Percentiles rank a stretch among this genome's conserved stretches.
phyloP scores from a whole-genome alignment of 2,888 invertebrate species.

The Suillia variegata region DNA sequence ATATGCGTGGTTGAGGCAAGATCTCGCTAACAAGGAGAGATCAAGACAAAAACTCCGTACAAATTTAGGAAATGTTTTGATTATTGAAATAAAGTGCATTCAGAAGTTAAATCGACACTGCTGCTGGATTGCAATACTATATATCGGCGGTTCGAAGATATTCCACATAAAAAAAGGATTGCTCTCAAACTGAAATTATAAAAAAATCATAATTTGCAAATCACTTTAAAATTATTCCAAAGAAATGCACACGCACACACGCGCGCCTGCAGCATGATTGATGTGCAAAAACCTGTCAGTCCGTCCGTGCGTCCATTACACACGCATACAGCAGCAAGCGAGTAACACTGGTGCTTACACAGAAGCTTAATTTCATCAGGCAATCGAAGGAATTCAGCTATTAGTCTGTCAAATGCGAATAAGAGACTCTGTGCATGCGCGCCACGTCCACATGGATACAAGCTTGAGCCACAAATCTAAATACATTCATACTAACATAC shows the following conservation, averaged over 20 bases:
- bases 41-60: too few species aligned
- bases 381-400: conserved; percentile 34
- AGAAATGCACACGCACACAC: neutral
- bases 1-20: too few species aligned
- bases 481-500: too few species aligned
- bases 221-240: neutral
- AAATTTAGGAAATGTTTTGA: too few species aligned
- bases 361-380: conserved; percentile 55
- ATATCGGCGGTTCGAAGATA: too few species aligned
- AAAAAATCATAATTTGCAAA: neutral
- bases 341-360: conserved; percentile 53
- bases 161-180: too few species aligned
- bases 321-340: conserved; percentile 26
- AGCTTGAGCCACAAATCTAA: too few species aligned
- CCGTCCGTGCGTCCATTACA: neutral
- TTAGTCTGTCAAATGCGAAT: conserved; percentile 33
- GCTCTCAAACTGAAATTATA: too few species aligned
- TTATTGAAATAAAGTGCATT: too few species aligned
- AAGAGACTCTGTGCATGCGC: conserved; percentile 26
- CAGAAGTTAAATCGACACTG: too few species aligned
- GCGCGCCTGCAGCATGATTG: neutral
- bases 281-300: neutral
- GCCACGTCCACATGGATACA: conserved; percentile 26
- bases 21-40: too few species aligned
- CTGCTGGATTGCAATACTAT: too few species aligned